Percentiles rank a stretch among this genome's conserved stretches.
Evolutionary conservation across 2,888 invertebrate genomes (phyloP).

Genomic region (Tiliacea aurago): DNA sequence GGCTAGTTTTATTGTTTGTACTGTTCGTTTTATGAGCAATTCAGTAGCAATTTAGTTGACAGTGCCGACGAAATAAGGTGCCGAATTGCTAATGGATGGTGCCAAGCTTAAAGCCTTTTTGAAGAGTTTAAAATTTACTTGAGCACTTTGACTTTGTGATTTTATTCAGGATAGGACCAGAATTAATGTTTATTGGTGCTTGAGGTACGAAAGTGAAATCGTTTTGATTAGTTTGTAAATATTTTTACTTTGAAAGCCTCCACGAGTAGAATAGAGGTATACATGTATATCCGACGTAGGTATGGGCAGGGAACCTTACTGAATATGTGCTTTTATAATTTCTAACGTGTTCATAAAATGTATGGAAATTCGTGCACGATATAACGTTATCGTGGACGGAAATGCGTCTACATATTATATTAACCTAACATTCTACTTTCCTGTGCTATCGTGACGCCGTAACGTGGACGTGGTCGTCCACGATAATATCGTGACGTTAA

Average conservation of each 20-base stretch:
- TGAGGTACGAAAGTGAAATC: neutral
- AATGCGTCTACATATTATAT: neutral
- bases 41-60: constrained; percentile 73
- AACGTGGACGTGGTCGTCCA: too few species aligned
- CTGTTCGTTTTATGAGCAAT: constrained; percentile 79
- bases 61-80: constrained; percentile 64
- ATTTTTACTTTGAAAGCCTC: neutral
- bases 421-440: neutral
- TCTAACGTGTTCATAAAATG: neutral
- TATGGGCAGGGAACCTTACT: neutral
- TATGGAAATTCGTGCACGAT: neutral
- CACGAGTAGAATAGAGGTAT: too few species aligned
- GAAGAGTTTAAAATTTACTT: constrained; percentile 40
- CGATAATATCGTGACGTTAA: too few species aligned
- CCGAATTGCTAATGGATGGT: constrained; percentile 65
- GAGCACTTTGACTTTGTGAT: constrained; percentile 7
- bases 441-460: neutral
- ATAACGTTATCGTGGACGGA: neutral
- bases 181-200: constrained; percentile 19
- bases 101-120: constrained; percentile 39
- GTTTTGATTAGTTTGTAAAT: neutral
- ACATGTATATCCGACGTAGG: neutral
- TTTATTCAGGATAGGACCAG: constrained; percentile 10
- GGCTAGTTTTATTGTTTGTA: constrained; percentile 85
- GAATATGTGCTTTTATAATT: neutral